Evolutionary conservation across 1,140 invertebrate species (phyloP), one percentile per base, ranked within the genome.

Genomic region (Laodelphax striatellus): DNA sequence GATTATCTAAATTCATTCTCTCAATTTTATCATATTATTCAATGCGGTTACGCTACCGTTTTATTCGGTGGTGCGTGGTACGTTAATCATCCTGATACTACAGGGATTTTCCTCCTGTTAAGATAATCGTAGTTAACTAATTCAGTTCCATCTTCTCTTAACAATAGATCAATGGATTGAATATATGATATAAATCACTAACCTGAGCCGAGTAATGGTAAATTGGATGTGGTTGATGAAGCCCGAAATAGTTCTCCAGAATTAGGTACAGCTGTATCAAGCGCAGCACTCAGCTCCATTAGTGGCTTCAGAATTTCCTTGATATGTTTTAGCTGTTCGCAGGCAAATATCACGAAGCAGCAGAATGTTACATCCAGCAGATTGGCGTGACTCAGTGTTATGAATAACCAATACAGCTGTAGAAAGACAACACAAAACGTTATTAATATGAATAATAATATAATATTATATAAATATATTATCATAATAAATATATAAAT

Each of bases 251-350:
- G 72, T 42, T 89, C 86, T 5, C 84, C 82, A 34, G 86, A 87
- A 68, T 89, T 86, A 0, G 86, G 87, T 16, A 87, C 79, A 63
- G 87, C 86, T 0, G 86, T 88, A 65, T 90, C 87, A 62, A 90
- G 70, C 0, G 86, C 82, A 1, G 87, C 85, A 16, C 86, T 89
- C 0, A 90, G 76, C 66, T 91, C 87, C 84, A 91, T 90, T 21
- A 91, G 70, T 0, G 87, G 87, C 64, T 88, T 87, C 83, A 91
- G 83, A 44, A 90, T 90, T 50, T 85, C 84, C 65, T 90, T 91
- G 6, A 90, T 71, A 74, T 91, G 88, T 68, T 87, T 84, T 11
- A 91, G 70, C 67, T 91, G 88, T 66, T 90, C 88, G 64, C 88
- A 91, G 0, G 87, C 85, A 63, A 88, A 90, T 31, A 90, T 82